Base-by-base conservation (phyloP, 2,113 vertebrate species). In the Caloenas nicobarica region DNA sequence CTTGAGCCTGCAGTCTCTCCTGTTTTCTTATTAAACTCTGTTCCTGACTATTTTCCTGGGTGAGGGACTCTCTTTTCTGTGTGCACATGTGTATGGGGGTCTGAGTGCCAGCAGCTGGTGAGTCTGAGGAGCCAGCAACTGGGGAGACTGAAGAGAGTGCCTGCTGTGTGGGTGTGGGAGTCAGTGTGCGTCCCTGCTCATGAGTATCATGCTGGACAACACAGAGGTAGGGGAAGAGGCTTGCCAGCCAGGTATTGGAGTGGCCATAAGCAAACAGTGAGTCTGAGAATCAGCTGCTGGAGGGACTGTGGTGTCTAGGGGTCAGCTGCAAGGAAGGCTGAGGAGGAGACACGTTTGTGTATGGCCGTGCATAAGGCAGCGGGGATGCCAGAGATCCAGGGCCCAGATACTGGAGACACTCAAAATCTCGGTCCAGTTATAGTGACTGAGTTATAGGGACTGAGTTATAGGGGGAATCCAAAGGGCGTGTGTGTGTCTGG, bases 341-440 rank as follows among this genome's bases (percentile, higher is more conserved):
- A 18, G 3, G 31, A 21, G 33, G 25, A 53, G 34, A 34, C 24
- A 15, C n/a, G 17, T 65, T 51, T n/a, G 25, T 50, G 36, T 60
- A 18, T 3, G 1, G 6, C 25, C 64, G n/a, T 18, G 33, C 48
- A 10, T 36, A 50, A 50, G n/a, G 28, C 1, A 1, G 34, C 0
- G 1, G 22, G 80, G 40, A 31, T 34, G 7, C 13, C 21, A 42
- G 29, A 22, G 48, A 26, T 42, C 25, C 34, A 42, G n/a, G 16
- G 22, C 4, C 29, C 57, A 78, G 31, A 13, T 57, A 7, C 21
- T 50, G 50, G 25, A 56, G 29, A 62, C 5, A 40, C 38, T 61
- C 28, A 40, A 24, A n/a, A 31, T 11, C 64, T 42, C 36, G 9
- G 17, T 44, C 17, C 17, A 44, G 44, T 44, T 44, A 44, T 44